Conservation (phyloP, 2,797 vertebrate genomes). For the Liasis olivaceus region DNA sequence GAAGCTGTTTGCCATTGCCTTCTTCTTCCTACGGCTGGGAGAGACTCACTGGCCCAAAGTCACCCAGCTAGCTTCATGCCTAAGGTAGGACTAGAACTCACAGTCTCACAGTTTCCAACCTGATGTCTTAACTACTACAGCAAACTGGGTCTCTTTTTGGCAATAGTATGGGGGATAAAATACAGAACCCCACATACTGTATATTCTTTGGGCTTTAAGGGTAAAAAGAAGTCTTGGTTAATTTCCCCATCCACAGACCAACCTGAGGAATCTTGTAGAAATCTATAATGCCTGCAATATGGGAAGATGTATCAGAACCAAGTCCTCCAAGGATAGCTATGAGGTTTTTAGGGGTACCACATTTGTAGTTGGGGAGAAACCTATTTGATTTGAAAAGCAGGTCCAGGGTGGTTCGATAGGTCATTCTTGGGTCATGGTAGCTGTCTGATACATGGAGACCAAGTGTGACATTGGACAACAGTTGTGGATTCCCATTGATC, state of each 20-base stretch:
- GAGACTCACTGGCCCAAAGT: no score
- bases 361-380: neutral
- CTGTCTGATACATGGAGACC: neutral
- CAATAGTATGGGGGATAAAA: no score
- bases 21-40: no score
- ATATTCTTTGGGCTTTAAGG: no score
- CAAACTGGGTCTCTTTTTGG: neutral
- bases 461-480: neutral
- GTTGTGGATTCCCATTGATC: neutral
- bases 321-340: neutral
- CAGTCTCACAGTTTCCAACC: neutral
- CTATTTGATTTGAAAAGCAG: neutral
- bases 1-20: no score
- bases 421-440: neutral
- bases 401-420: neutral
- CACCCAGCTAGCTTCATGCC: no score
- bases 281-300: neutral
- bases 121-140: neutral
- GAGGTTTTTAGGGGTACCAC: neutral
- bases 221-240: neutral
- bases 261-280: neutral
- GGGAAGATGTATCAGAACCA: neutral
- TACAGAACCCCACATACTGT: no score
- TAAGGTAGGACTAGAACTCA: neutral
- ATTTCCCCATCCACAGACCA: neutral